Conservation (phyloP, 2,797 vertebrate species). For the Pseudopleuronectes americanus region DNA sequence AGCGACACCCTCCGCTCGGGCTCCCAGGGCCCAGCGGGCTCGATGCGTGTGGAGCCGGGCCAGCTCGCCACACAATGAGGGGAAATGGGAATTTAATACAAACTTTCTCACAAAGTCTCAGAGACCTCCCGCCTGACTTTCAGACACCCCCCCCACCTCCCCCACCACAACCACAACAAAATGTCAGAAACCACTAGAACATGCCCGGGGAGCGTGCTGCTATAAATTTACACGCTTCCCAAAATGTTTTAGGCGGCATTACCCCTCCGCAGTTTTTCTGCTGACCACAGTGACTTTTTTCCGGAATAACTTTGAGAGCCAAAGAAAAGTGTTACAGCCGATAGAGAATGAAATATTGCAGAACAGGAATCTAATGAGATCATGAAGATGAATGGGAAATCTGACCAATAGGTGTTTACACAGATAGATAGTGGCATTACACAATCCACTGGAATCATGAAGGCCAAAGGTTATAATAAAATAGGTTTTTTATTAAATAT, state of each 20-base stretch:
- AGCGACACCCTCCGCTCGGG: conserved; percentile 61
- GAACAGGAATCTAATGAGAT: not conserved
- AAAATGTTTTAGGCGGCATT: conserved; percentile 1
- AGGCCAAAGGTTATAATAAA: not conserved
- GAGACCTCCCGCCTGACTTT: conserved; percentile 67
- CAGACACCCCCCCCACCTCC: conserved; percentile 53
- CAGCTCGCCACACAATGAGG: conserved; percentile 85
- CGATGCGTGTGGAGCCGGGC: conserved; percentile 83
- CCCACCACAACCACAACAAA: conserved; percentile 63
- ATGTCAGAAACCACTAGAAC: conserved; percentile 64
- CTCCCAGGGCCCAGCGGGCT: conserved; percentile 69
- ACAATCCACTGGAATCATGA: not conserved
- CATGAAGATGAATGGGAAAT: not conserved
- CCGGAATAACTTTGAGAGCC: not conserved
- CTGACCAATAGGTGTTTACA: not conserved
- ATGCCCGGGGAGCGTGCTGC: conserved; percentile 23
- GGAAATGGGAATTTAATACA: conserved; percentile 89
- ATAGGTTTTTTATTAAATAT: not conserved
- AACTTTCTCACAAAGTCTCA: conserved; percentile 86
- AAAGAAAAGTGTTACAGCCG: not conserved
- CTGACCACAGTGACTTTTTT: conserved; percentile 3
- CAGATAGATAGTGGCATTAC: not conserved
- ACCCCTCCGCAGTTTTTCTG: not conserved
- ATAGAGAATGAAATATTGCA: not conserved
- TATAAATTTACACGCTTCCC: conserved; percentile 25